Evolutionary conservation across 2,888 invertebrate species (phyloP).

Genomic region (Trypoxylon attenuatum): DNA sequence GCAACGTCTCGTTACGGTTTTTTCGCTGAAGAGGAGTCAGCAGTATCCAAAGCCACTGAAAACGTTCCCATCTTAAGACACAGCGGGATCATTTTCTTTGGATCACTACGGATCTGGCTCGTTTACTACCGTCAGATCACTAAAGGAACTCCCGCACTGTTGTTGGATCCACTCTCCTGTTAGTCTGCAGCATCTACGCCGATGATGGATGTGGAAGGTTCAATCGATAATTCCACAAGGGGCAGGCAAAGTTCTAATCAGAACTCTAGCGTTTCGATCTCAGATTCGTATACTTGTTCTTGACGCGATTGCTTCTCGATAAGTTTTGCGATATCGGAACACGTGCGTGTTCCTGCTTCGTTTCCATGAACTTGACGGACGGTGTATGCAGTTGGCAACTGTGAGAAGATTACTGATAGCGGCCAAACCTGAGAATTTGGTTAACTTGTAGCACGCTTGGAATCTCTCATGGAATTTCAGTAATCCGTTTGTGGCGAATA

Average conservation of each 20-base stretch:
- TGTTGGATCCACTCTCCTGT: no score
- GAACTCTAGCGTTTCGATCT: not conserved
- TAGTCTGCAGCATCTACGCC: not conserved
- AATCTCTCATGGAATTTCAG: no score
- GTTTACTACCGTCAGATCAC: no score
- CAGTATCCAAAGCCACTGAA: no score
- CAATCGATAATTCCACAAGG: not conserved
- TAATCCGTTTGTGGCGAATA: no score
- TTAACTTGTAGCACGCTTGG: no score
- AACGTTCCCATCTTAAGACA: no score
- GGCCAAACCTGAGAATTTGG: not conserved
- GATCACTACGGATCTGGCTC: no score
- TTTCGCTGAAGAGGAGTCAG: no score
- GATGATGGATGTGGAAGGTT: conserved; percentile 7
- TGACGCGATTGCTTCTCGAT: not conserved
- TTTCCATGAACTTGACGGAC: not conserved
- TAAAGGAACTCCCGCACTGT: no score
- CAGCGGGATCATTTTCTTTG: no score
- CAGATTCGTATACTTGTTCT: not conserved
- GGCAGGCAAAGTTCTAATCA: conserved; percentile 1
- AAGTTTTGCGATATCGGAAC: not conserved
- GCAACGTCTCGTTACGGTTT: conserved; percentile 24
- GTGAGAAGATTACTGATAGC: not conserved
- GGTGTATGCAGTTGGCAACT: not conserved
- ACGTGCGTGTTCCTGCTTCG: conserved; percentile 11